phyloP scores from a whole-genome alignment of 23 tunicate genomes.

The Ascidia mentula region DNA sequence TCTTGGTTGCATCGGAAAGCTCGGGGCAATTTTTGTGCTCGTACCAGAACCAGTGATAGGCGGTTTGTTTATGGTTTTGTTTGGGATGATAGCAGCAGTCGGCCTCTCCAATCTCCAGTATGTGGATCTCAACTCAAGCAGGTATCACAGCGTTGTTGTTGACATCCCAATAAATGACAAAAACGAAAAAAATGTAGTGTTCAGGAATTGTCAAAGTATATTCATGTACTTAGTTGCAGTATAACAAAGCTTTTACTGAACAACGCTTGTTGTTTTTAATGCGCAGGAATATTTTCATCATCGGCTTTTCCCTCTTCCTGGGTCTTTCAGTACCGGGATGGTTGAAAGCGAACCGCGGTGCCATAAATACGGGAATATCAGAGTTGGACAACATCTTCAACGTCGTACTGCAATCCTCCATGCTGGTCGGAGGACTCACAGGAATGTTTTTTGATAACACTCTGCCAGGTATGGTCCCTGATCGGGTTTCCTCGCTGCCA shows the following conservation, averaged over 20 bases:
- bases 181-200: no score
- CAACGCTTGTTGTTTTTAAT: no score
- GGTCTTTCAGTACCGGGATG: conserved; percentile 60
- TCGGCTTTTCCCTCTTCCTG: conserved; percentile 58
- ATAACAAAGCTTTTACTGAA: no score
- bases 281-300: conserved; percentile 59
- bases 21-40: conserved; percentile 76
- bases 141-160: no score
- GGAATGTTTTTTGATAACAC: conserved; percentile 74
- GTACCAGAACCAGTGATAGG: conserved; percentile 93
- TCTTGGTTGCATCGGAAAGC: conserved; percentile 62
- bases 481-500: no score
- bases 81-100: conserved; percentile 86
- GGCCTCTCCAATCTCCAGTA: conserved; percentile 77
- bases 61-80: conserved; percentile 76
- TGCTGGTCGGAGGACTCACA: conserved; percentile 48
- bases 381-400: conserved; percentile 40
- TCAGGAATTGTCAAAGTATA: no score
- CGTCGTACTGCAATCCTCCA: conserved; percentile 53
- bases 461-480: conserved; percentile 80
- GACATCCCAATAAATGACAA: no score
- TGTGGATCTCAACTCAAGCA: conserved; percentile 72
- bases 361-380: conserved; percentile 53
- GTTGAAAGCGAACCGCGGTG: conserved; percentile 52
- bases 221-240: no score